Evolutionary conservation across 2,888 invertebrate species (phyloP).

Genomic region (Athalia rosae): DNA sequence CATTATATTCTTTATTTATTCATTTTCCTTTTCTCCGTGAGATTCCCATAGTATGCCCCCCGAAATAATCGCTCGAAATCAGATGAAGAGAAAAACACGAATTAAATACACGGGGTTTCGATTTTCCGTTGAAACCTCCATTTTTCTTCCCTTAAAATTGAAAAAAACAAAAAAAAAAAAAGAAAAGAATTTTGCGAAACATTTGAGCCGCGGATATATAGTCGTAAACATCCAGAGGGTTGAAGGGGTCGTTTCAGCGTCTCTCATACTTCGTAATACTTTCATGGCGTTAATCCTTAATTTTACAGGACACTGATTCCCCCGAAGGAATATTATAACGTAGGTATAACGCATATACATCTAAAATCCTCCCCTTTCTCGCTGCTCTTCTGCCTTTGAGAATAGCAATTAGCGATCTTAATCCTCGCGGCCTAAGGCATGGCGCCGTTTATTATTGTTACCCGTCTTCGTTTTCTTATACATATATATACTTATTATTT

Average conservation of each 20-base stretch:
- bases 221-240: background rate
- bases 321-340: background rate
- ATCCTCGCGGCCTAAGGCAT: conserved; percentile 58
- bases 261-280: background rate
- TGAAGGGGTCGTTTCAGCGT: background rate
- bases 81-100: no score
- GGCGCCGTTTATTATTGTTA: background rate
- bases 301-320: conserved; percentile 61
- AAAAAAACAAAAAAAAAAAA: no score
- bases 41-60: no score
- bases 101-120: no score
- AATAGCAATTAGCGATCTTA: conserved; percentile 70
- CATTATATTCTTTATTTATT: no score
- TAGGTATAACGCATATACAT: background rate
- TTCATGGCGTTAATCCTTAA: conserved; percentile 63
- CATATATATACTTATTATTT: no score
- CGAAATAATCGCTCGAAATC: no score
- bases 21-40: no score
- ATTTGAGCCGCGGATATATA: conserved; percentile 30
- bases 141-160: no score
- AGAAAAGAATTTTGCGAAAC: conserved; percentile 1
- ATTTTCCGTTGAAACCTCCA: no score
- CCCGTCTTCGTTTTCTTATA: background rate
- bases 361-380: conserved; percentile 26
- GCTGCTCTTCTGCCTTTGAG: conserved; percentile 60